Evolutionary conservation across 2,888 invertebrate species (phyloP), one percentile per base, ranked within the genome.

Genomic region (Ochropacha duplaris): DNA sequence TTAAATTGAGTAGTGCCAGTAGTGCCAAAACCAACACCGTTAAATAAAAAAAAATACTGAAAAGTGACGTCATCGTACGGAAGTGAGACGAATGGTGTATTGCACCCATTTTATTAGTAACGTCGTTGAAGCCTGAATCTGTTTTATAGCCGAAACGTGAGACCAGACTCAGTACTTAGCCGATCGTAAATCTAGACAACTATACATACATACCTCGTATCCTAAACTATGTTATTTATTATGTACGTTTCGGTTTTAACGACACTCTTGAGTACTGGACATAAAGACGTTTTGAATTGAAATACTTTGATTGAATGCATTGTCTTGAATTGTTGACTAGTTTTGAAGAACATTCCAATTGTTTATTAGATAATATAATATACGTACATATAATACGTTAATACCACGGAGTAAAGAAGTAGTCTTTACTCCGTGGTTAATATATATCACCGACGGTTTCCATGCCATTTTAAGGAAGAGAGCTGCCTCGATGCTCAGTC

Each of bases 61-160:
- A 44, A 52, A 31, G 52, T 34, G 19, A 52, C 52, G 52, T 52
- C 19, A 52, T n/a, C 52, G 52, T 31, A 22, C 52, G 31, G 16
- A 9, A 31, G 31, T 22, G 52, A 72, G 71, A 74, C 64, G 59
- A 66, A 71, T 75, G 66, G 71, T 67, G 66, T 74, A 68, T 73
- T 66, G 72, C 59, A 64, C 65, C 67, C 68, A 66, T 72, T 74
- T 75, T 74, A 74, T 73, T 69, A 69, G 67, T 68, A 67, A 66
- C 63, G 64, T 63, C 65, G 72, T 70, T 77, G 68, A 75, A 80
- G 76, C 74, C 71, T 78, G 81, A 87, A 85, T 84, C 88, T 84
- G 84, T 84, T 91, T 91, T 91, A 91, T 87, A 81, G 85, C 68
- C 57, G 66, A 68, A 76, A 91, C 91, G 91, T 91, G 91, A 79